Evolutionary conservation across 2,113 vertebrate species (phyloP).

Genomic region (Amazona guildingii): DNA sequence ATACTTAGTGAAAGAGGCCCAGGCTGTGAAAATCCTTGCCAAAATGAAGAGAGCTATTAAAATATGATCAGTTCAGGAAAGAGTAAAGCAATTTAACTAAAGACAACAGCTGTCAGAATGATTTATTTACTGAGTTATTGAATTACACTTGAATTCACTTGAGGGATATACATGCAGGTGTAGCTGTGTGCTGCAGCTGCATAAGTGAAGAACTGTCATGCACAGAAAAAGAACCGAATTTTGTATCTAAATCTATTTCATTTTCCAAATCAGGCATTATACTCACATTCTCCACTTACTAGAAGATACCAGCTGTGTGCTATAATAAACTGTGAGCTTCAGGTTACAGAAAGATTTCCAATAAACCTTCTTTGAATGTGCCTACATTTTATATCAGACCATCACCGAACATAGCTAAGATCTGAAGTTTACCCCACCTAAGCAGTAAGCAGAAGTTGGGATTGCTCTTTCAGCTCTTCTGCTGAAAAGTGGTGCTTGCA

Average conservation of each 20-base stretch:
- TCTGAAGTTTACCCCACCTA: not conserved
- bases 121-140: constrained; percentile 17
- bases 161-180: not conserved
- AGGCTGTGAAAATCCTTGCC: constrained; percentile 19
- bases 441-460: not conserved
- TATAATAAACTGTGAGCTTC: not conserved
- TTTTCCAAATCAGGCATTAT: not conserved
- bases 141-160: constrained; percentile 28
- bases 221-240: not conserved
- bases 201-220: not conserved
- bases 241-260: constrained; percentile 10
- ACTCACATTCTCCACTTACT: not conserved
- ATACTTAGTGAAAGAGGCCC: not conserved
- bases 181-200: not conserved
- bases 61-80: constrained; percentile 1
- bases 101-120: not conserved
- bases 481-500: not conserved
- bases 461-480: not conserved
- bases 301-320: not conserved
- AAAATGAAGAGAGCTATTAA: constrained; percentile 40
- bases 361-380: not conserved
- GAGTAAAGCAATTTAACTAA: not conserved
- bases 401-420: not conserved
- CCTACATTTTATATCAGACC: not conserved
- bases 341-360: not conserved